These are phyloP conservation scores for Thera britannica DNA, from an alignment of 2,888 invertebrate genomes.

Conservation along the genomic window DNA sequence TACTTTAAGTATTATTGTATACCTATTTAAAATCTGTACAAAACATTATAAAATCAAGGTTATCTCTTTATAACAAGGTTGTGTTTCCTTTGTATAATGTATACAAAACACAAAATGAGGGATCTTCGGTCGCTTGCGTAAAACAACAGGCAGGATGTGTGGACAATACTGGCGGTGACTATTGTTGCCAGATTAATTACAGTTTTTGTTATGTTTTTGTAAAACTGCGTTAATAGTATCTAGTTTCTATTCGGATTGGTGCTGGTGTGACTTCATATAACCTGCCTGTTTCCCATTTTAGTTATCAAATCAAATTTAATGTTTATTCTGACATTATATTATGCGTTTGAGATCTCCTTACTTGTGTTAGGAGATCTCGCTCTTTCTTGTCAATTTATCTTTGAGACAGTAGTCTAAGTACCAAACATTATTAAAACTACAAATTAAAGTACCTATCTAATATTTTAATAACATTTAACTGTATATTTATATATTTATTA, in stretches of 20 bases:
- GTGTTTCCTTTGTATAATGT: neutral
- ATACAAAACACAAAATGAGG: conserved; percentile 36
- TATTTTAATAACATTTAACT: too few species aligned
- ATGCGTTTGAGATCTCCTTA: too few species aligned
- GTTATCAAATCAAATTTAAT: too few species aligned
- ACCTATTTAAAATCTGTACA: neutral
- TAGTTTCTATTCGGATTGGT: neutral
- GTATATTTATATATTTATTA: too few species aligned
- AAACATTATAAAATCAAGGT: neutral
- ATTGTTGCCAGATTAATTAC: conserved; percentile 34
- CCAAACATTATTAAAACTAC: too few species aligned
- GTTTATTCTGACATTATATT: too few species aligned
- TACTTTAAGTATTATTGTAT: neutral
- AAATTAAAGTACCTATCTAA: too few species aligned
- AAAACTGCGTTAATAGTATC: neutral
- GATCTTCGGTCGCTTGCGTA: conserved; percentile 46
- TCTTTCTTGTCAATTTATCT: too few species aligned
- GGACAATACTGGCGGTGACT: conserved; percentile 37
- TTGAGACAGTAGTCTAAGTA: too few species aligned
- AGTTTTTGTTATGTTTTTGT: conserved; percentile 35
- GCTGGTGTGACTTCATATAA: neutral
- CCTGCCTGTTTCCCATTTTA: too few species aligned
- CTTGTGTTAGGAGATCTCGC: too few species aligned
- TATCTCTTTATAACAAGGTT: neutral
- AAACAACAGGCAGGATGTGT: conserved; percentile 48